These are phyloP conservation scores for Polypterus senegalus DNA, from an alignment of 2,113 vertebrate genomes.

Conservation along the genomic window DNA sequence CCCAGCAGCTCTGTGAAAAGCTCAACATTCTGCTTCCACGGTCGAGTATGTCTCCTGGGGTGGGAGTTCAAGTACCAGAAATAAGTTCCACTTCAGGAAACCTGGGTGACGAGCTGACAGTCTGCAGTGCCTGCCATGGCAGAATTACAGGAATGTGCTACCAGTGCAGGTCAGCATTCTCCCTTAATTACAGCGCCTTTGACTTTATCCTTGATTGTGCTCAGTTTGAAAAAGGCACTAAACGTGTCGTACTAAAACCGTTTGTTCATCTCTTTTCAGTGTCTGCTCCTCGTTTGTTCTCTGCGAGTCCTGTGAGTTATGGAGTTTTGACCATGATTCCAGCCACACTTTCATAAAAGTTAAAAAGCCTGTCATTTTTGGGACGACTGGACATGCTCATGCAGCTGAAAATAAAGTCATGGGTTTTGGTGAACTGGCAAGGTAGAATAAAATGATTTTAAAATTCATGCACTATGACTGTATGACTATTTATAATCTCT, in stretches of 20 bases:
- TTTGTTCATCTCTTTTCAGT: constrained; percentile 34
- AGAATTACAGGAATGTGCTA: constrained; percentile 79
- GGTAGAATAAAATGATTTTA: constrained; percentile 29
- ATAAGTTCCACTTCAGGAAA: constrained; percentile 28
- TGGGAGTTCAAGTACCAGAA: constrained; percentile 24
- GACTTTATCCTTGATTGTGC: too few relatives aligned
- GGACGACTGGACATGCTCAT: constrained; percentile 22
- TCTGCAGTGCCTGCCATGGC: constrained; percentile 75
- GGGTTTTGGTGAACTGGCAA: constrained; percentile 45
- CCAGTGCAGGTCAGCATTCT: constrained; percentile 73
- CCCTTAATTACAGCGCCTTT: too few relatives aligned
- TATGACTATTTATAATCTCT: too few relatives aligned
- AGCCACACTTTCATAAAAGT: constrained; percentile 79
- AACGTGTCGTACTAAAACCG: neutral
- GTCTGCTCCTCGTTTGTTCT: constrained; percentile 80
- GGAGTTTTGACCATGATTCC: constrained; percentile 67
- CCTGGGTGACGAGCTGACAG: constrained; percentile 59
- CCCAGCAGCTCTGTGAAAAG: constrained; percentile 76
- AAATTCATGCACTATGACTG: too few relatives aligned
- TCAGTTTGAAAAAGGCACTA: too few relatives aligned
- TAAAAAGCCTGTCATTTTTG: constrained; percentile 51
- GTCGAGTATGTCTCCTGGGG: constrained; percentile 20
- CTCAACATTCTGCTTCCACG: constrained; percentile 55
- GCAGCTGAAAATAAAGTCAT: constrained; percentile 37
- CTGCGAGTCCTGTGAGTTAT: constrained; percentile 74